Conservation (phyloP, 2,888 invertebrate genomes). For the Tinea trinotella region DNA sequence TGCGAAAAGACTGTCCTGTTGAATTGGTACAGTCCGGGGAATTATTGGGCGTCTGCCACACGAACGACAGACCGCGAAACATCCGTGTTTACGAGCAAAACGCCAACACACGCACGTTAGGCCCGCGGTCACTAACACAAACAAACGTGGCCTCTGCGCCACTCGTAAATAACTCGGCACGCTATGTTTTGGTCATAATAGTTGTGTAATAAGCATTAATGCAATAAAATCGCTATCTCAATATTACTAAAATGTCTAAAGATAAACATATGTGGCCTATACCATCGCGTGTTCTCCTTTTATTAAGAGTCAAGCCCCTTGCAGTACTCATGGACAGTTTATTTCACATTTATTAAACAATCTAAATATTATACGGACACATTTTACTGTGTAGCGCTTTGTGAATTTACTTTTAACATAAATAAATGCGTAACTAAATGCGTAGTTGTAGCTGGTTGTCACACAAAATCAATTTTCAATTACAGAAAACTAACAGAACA, state of each 20-base stretch:
- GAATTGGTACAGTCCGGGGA: not conserved
- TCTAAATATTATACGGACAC: conserved; percentile 2
- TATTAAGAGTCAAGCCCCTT: not conserved
- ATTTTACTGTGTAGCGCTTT: no score
- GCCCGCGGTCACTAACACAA: conserved; percentile 40
- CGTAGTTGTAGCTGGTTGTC: conserved; percentile 25
- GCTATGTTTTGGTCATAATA: conserved; percentile 34
- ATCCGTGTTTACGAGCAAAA: conserved; percentile 51
- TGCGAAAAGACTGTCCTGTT: not conserved
- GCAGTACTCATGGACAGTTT: not conserved
- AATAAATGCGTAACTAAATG: conserved; percentile 10
- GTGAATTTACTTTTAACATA: conserved; percentile 1
- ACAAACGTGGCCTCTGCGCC: conserved; percentile 47
- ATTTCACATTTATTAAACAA: not conserved
- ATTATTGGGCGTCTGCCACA: conserved; percentile 21
- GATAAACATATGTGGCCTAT: not conserved
- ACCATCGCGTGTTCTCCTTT: not conserved
- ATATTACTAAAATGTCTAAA: conserved; percentile 12
- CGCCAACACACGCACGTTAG: conserved; percentile 43
- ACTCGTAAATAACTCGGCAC: conserved; percentile 46
- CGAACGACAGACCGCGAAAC: conserved; percentile 24
- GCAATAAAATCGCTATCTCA: conserved; percentile 11
- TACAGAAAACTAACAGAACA: conserved; percentile 23
- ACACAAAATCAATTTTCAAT: conserved; percentile 43
- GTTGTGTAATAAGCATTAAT: conserved; percentile 24